Percentiles rank a stretch among this genome's conserved stretches.
phyloP scores from a whole-genome alignment of 92 coral and sea anemone species.

The Pocillopora meandrina region DNA sequence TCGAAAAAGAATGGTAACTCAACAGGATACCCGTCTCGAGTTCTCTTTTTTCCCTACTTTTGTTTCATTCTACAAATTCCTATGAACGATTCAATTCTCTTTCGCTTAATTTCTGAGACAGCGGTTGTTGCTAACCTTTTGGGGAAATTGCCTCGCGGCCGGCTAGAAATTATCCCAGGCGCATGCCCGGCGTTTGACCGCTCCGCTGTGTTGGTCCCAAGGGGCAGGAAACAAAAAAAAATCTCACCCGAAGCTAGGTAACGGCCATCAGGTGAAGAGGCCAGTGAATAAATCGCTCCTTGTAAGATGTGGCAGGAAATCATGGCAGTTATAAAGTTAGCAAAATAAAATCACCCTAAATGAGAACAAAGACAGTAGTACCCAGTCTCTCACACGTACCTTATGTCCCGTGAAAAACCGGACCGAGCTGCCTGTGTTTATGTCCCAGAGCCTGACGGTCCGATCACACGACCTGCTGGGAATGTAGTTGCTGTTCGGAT shows the following conservation, averaged over 20 bases:
- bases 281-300: conserved; percentile 88
- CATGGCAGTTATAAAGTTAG: neutral
- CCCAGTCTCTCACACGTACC: conserved; percentile 49
- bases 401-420: conserved; percentile 97
- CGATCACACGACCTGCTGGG: conserved; percentile 95
- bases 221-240: neutral
- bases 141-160: accelerated
- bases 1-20: too few relatives aligned
- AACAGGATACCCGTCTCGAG: too few relatives aligned
- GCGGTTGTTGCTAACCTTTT: too few relatives aligned
- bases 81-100: too few relatives aligned
- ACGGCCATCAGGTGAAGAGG: conserved; percentile 88
- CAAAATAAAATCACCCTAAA: neutral
- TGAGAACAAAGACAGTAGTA: neutral
- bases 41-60: too few relatives aligned
- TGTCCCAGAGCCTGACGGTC: conserved; percentile 95
- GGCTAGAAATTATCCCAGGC: neutral
- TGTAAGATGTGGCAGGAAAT: conserved; percentile 2
- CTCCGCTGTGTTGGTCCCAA: too few relatives aligned
- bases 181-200: neutral
- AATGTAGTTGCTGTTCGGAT: conserved; percentile 95
- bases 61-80: too few relatives aligned
- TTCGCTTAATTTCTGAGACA: too few relatives aligned
- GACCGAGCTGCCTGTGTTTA: conserved; percentile 84
- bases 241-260: conserved; percentile 82